These are phyloP conservation scores for Sitodiplosis mosellana DNA, from an alignment of 1,140 invertebrate species.

Conservation along the genomic window DNA sequence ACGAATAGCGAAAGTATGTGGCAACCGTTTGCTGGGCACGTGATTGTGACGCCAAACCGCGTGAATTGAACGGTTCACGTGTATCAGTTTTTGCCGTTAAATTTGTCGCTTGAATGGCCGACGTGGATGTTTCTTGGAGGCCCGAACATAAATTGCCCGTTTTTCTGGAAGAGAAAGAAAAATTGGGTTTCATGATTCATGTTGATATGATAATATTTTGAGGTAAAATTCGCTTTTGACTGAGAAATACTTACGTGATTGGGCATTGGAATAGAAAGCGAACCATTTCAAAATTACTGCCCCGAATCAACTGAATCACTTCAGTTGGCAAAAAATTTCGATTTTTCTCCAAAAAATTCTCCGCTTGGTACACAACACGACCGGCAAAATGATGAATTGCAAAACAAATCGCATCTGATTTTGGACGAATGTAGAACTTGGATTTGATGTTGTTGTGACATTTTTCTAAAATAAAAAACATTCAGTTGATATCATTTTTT, in stretches of 20 bases:
- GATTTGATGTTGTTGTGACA: constrained; percentile 64
- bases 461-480: constrained; percentile 42
- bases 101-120: too few species aligned
- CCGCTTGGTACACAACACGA: constrained; percentile 57
- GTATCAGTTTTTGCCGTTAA: background rate
- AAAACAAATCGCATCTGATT: constrained; percentile 54
- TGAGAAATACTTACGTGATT: too few species aligned
- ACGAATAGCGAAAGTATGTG: constrained; percentile 66
- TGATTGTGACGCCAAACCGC: constrained; percentile 57
- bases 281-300: constrained; percentile 51
- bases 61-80: constrained; percentile 33
- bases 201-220: too few species aligned
- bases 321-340: constrained; percentile 64
- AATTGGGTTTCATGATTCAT: too few species aligned
- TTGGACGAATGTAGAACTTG: constrained; percentile 55
- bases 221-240: too few species aligned
- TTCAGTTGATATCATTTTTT: too few species aligned
- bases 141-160: constrained; percentile 54
- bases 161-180: too few species aligned
- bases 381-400: constrained; percentile 58
- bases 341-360: constrained; percentile 68
- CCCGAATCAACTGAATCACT: constrained; percentile 55
- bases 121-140: constrained; percentile 27
- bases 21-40: constrained; percentile 67
- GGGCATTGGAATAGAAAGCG: constrained; percentile 62